Evolutionary conservation across 1,140 invertebrate genomes (phyloP).

Genomic region (Heliconius himera): DNA sequence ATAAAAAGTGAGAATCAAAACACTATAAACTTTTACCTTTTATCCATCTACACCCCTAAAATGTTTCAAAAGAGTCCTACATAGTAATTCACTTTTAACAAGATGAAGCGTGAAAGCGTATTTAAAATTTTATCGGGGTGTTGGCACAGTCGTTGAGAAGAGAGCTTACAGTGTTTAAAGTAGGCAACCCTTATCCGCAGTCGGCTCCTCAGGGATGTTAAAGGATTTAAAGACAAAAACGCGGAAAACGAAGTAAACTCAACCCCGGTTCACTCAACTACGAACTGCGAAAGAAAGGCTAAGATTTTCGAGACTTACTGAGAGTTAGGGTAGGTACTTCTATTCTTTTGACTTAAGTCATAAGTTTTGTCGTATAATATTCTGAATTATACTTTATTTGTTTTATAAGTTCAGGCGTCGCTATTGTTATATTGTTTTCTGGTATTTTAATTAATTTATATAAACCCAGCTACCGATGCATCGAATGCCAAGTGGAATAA

Average conservation of each 20-base stretch:
- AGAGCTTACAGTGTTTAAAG: slow-evolving; percentile 58
- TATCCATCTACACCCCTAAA: slow-evolving; percentile 15
- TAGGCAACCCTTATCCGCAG: slow-evolving; percentile 60
- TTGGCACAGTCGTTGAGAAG: slow-evolving; percentile 56
- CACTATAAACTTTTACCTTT: slow-evolving; percentile 24
- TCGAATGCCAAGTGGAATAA: slow-evolving; percentile 54
- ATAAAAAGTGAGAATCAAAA: neutral
- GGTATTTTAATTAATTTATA: slow-evolving; percentile 35
- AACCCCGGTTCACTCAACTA: slow-evolving; percentile 23
- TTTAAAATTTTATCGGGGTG: slow-evolving; percentile 61
- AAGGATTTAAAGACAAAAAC: slow-evolving; percentile 68
- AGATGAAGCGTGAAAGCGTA: slow-evolving; percentile 51
- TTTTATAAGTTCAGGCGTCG: slow-evolving; percentile 7
- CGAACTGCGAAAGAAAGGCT: slow-evolving; percentile 43
- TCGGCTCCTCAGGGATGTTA: slow-evolving; percentile 57
- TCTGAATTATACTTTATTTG: neutral
- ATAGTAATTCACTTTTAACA: slow-evolving; percentile 54
- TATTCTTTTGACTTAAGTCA: neutral
- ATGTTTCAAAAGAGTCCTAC: slow-evolving; percentile 28
- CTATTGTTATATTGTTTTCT: slow-evolving; percentile 25
- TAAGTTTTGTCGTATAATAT: neutral
- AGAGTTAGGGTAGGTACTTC: neutral
- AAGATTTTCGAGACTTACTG: slow-evolving; percentile 36
- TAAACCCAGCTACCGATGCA: slow-evolving; percentile 44
- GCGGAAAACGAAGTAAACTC: slow-evolving; percentile 37